Base-by-base conservation (phyloP, 2,113 vertebrate genomes). In the Pseudonaja textilis region DNA sequence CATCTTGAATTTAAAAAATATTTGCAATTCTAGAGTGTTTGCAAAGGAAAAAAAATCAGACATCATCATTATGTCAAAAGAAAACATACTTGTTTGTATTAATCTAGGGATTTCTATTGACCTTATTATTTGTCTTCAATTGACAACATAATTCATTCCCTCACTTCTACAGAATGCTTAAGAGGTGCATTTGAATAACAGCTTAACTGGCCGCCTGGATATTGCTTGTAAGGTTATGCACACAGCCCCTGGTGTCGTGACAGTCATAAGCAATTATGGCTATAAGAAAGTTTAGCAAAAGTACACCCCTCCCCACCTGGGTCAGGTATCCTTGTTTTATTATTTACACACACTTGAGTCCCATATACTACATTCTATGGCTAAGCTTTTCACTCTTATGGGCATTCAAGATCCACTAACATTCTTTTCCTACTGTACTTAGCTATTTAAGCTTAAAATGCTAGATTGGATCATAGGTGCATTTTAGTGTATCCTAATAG, bases 11-110 rank as follows among this genome's bases (percentile, higher is more conserved):
- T 93, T 94, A 95, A 64, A 95, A 94, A 96, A 95, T 64, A 11
- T 64, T 64, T 64, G 61, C 61, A 64, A 64, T 59, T n/a, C 93
- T 92, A 93, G 93, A 95, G 93, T 26, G 59, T 95, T 96, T 95
- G n/a, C 93, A 92, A 95, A 96, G 91, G 93, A 95, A 95, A 96
- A 97, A 96, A 95, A 94, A 64, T 23, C n/a, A 69, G 94, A 96
- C 95, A 92, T 94, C 95, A 74, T 57, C 74, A 50, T 92, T 95
- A 95, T 96, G 96, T 96, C 94, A 94, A 91, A 94, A 94, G 94
- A 93, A 95, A 96, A 95, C 95, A 95, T 93, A 95, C 89, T 34
- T 96, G 95, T 96, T 96, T 97, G 95, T 94, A 94, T 95, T 94
- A 95, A 96, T 88, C 94, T 96, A 95, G 94, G 95, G 94, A 95